Percentiles rank a stretch among this genome's conserved stretches.
phyloP scores from a whole-genome alignment of 2,797 vertebrate species.

The Setipinna tenuifilis region DNA sequence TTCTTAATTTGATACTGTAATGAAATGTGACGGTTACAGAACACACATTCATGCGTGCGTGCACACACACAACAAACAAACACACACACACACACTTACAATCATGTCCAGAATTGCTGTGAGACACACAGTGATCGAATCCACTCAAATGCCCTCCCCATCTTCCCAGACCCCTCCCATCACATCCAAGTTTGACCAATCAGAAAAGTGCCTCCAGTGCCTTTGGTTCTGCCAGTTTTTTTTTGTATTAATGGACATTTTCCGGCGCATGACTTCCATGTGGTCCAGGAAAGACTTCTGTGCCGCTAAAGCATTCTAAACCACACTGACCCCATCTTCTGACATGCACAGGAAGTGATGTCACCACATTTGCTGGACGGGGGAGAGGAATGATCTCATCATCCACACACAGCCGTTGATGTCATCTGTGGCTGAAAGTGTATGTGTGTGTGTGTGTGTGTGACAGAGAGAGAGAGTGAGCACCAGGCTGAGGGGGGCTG shows the following conservation, averaged over 20 bases:
- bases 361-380: conserved; percentile 32
- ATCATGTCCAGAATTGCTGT: not conserved
- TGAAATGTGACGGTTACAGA: conserved; percentile 20
- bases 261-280: not conserved
- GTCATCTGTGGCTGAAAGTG: conserved; percentile 37
- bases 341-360: conserved; percentile 35
- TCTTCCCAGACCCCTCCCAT: not conserved
- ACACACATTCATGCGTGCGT: conserved; percentile 9
- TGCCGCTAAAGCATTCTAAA: not conserved
- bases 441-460: conserved; percentile 18
- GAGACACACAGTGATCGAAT: not conserved
- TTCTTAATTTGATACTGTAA: conserved; percentile 27
- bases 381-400: conserved; percentile 40
- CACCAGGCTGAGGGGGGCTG: not conserved
- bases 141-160: not conserved
- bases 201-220: not conserved
- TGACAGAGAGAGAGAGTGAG: conserved; percentile 25
- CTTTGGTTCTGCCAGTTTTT: not conserved
- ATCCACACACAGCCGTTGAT: conserved; percentile 28
- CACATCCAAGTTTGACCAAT: not conserved
- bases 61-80: conserved; percentile 11
- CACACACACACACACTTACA: not conserved
- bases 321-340: not conserved
- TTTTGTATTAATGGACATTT: not conserved
- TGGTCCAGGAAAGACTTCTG: not conserved